Evolutionary conservation across 2,797 vertebrate genomes (phyloP).

Genomic region (Setipinna tenuifilis): DNA sequence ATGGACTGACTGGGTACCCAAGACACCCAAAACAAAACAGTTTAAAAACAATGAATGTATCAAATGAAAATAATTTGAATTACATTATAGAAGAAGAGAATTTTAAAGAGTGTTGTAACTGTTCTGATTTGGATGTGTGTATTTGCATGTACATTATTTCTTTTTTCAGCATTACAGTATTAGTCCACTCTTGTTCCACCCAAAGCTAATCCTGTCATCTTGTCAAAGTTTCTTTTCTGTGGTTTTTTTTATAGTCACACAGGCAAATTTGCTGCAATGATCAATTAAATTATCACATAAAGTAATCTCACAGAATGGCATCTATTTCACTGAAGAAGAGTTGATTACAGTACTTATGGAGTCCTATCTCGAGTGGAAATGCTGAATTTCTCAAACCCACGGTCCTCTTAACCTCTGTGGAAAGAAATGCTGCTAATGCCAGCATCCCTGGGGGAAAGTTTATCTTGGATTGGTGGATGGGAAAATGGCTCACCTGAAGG

Average conservation of each 20-base stretch:
- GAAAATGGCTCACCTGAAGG: slow-evolving; percentile 26
- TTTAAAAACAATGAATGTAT: background rate
- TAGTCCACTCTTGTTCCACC: too few relatives aligned
- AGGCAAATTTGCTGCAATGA: background rate
- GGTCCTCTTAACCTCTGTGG: background rate
- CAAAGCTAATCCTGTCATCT: background rate
- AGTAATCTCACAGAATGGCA: background rate
- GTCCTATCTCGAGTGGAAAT: background rate
- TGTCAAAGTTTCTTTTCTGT: background rate
- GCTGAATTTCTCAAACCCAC: background rate
- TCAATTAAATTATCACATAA: background rate
- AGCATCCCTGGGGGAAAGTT: background rate
- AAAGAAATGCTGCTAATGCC: background rate
- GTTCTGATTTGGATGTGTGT: too few relatives aligned
- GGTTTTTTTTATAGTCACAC: background rate
- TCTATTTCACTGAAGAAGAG: background rate
- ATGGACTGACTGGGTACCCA: background rate
- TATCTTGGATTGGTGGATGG: slow-evolving; percentile 22
- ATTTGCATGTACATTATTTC: too few relatives aligned
- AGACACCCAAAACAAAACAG: background rate
- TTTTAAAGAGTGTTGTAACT: too few relatives aligned
- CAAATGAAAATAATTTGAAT: too few relatives aligned
- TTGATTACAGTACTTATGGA: background rate
- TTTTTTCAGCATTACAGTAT: too few relatives aligned
- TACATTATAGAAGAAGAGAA: too few relatives aligned